A percentile compares a stretch with the other conserved stretches of the same genome.
phyloP scores from a whole-genome alignment of 2,888 invertebrate species.

The Pyrochroa serraticornis region DNA sequence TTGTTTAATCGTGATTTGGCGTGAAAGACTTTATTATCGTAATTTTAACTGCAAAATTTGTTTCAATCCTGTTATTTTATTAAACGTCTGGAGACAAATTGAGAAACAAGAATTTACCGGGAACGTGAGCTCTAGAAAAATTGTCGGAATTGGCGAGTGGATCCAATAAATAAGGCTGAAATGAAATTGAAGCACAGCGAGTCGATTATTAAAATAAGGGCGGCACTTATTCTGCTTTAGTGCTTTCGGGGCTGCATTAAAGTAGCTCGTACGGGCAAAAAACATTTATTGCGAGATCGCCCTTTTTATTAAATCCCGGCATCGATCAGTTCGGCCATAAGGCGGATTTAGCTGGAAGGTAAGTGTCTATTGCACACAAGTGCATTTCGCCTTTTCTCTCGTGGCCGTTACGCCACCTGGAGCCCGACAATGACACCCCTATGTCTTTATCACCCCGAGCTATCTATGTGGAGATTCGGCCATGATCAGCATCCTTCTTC shows the following conservation, averaged over 20 bases:
- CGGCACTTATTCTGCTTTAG: slow-evolving; percentile 23
- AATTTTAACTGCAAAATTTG: too few relatives aligned
- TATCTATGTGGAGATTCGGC: slow-evolving; percentile 48
- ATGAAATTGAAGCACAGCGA: slow-evolving; percentile 22
- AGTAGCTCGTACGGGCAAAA: slow-evolving; percentile 36
- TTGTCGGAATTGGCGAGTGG: slow-evolving; percentile 17
- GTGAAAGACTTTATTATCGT: too few relatives aligned
- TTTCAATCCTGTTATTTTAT: too few relatives aligned
- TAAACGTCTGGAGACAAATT: too few relatives aligned
- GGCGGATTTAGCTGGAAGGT: slow-evolving; percentile 43
- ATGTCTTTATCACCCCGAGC: slow-evolving; percentile 42
- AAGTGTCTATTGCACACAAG: slow-evolving; percentile 51
- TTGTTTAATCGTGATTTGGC: too few relatives aligned
- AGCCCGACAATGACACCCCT: slow-evolving; percentile 41
- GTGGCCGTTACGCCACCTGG: slow-evolving; percentile 38
- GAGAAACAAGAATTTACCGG: too few relatives aligned
- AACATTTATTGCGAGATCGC: slow-evolving; percentile 49
- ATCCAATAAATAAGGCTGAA: slow-evolving; percentile 25
- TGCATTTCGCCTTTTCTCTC: slow-evolving; percentile 43
- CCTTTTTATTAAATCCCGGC: slow-evolving; percentile 53
- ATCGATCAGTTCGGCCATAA: slow-evolving; percentile 52
- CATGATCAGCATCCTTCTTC: slow-evolving; percentile 44
- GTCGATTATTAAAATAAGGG: slow-evolving; percentile 27
- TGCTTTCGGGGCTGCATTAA: slow-evolving; percentile 20
- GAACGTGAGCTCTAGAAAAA: background rate